Percentiles rank a stretch among this genome's conserved stretches.
Conservation (phyloP, 1,140 invertebrate species). For the Tyrophagus putrescentiae region DNA sequence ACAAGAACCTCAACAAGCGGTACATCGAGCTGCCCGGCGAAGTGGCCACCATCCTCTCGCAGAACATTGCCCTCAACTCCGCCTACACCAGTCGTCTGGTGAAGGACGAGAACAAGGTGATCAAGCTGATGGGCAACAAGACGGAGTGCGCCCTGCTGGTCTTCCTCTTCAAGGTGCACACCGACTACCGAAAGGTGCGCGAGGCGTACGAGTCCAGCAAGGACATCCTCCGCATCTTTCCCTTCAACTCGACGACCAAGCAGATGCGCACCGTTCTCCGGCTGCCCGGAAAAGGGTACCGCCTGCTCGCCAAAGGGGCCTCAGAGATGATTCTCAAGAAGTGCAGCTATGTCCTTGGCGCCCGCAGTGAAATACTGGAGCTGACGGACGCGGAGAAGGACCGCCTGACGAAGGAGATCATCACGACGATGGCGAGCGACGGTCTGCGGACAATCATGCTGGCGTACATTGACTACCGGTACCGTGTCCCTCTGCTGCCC, state of each 20-base stretch:
- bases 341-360: constrained; percentile 90
- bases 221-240: constrained; percentile 82
- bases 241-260: constrained; percentile 95
- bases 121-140: constrained; percentile 94
- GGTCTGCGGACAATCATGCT: constrained; percentile 90
- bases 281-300: constrained; percentile 46
- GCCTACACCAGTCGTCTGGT: constrained; percentile 90
- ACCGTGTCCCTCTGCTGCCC: constrained; percentile 57
- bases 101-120: constrained; percentile 63
- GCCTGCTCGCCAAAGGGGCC: constrained; percentile 93
- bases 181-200: constrained; percentile 77
- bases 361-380: constrained; percentile 70
- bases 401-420: constrained; percentile 76
- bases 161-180: constrained; percentile 72
- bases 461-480: constrained; percentile 75
- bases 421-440: constrained; percentile 99
- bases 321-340: constrained; percentile 98
- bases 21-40: constrained; percentile 62
- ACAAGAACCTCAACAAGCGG: constrained; percentile 48
- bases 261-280: constrained; percentile 93
- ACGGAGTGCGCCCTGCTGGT: constrained; percentile 93
- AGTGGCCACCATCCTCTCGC: constrained; percentile 64
- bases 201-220: constrained; percentile 67
- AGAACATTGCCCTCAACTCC: constrained; percentile 82
- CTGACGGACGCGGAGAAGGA: constrained; percentile 86